These are phyloP conservation scores for Troides oblongomaculatus DNA, from an alignment of 2,888 invertebrate genomes.

Conservation along the genomic window DNA sequence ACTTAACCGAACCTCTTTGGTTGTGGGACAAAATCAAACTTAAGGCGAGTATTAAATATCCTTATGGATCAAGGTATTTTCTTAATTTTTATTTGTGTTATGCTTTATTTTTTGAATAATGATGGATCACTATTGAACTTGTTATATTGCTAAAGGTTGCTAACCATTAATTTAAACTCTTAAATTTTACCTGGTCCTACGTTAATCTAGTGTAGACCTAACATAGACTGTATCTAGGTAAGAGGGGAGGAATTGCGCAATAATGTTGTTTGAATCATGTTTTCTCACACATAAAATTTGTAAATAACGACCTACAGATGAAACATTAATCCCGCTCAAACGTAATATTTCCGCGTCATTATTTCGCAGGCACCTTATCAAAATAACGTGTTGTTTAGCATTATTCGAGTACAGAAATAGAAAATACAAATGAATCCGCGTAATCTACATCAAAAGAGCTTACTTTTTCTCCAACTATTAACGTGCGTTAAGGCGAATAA, in stretches of 20 bases:
- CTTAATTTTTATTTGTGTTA: too few relatives aligned
- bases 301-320: slow-evolving; percentile 25
- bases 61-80: too few relatives aligned
- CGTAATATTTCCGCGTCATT: slow-evolving; percentile 45
- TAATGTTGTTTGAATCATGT: not conserved
- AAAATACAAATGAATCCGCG: slow-evolving; percentile 59
- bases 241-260: not conserved
- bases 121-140: too few relatives aligned
- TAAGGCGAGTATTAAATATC: too few relatives aligned
- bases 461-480: slow-evolving; percentile 63
- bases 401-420: slow-evolving; percentile 52
- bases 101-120: too few relatives aligned
- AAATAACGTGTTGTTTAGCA: slow-evolving; percentile 54
- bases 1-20: too few relatives aligned
- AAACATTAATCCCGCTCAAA: slow-evolving; percentile 49
- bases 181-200: too few relatives aligned
- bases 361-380: slow-evolving; percentile 50
- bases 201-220: not conserved
- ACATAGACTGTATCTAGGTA: not conserved
- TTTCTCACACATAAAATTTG: slow-evolving; percentile 17
- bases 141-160: too few relatives aligned
- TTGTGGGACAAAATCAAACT: too few relatives aligned
- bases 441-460: slow-evolving; percentile 71
- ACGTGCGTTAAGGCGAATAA: slow-evolving; percentile 64
- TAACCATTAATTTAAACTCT: too few relatives aligned